A percentile compares a stretch with the other conserved stretches of the same genome.
phyloP scores from a whole-genome alignment of 2,113 vertebrate species.

The Hippocampus zosterae region DNA sequence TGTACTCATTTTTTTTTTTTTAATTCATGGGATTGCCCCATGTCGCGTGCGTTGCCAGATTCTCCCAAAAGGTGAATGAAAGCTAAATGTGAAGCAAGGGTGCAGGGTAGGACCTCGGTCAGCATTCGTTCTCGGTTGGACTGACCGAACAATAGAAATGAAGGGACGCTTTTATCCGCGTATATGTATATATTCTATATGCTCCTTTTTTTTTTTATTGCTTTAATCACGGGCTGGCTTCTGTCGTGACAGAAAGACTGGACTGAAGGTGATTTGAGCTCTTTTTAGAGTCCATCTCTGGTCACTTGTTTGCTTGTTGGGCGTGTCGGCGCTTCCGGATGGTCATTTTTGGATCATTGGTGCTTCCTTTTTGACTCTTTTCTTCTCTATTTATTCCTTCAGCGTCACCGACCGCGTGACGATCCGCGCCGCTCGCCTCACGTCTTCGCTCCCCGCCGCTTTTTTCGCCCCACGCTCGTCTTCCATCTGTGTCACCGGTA shows the following conservation, averaged over 20 bases:
- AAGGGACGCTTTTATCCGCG: slow-evolving; percentile 25
- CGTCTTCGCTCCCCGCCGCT: slow-evolving; percentile 30
- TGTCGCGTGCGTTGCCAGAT: slow-evolving; percentile 37
- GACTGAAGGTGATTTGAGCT: slow-evolving; percentile 44
- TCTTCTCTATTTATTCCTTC: slow-evolving; percentile 41
- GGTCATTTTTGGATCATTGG: slow-evolving; percentile 55
- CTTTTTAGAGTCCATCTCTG: slow-evolving; percentile 32
- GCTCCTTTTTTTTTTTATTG: slow-evolving; percentile 34
- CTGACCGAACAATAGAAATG: slow-evolving; percentile 16
- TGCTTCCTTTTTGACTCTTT: slow-evolving; percentile 62
- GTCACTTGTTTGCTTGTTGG: slow-evolving; percentile 25
- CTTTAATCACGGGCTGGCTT: slow-evolving; percentile 19
- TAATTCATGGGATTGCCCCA: slow-evolving; percentile 6
- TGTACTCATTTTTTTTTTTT: slow-evolving; percentile 26
- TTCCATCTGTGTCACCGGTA: slow-evolving; percentile 43
- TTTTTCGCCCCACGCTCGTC: slow-evolving; percentile 39
- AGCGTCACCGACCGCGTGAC: slow-evolving; percentile 38
- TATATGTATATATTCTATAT: slow-evolving; percentile 28
- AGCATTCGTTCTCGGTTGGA: slow-evolving; percentile 54
- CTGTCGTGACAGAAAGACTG: slow-evolving; percentile 9
- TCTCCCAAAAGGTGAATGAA: slow-evolving; percentile 40
- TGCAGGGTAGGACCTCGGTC: slow-evolving; percentile 36
- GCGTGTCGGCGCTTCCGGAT: slow-evolving; percentile 34
- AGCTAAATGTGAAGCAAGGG: slow-evolving; percentile 45
- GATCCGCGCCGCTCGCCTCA: slow-evolving; percentile 45